These are phyloP conservation scores for Hypsibius dujardini DNA, from an alignment of 1,140 invertebrate species.

Conservation along the genomic window DNA sequence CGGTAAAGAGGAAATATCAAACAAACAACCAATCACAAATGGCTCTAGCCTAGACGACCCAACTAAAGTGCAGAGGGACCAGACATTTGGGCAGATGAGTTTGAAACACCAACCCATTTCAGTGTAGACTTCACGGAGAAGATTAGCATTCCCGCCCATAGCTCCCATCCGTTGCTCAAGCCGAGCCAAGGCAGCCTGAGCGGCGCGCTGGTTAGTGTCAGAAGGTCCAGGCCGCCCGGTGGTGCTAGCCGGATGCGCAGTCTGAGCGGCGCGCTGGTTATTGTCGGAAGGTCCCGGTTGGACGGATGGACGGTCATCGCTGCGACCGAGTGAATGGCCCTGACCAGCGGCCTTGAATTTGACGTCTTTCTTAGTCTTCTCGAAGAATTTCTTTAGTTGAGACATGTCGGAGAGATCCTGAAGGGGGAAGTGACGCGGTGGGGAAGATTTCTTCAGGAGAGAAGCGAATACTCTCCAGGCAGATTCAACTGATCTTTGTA, in stretches of 20 bases:
- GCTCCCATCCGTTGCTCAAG: slow-evolving; percentile 34
- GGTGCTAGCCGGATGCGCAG: slow-evolving; percentile 9
- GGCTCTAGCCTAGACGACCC: no score
- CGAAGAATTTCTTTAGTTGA: slow-evolving; percentile 71
- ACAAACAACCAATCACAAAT: no score
- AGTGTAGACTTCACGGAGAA: slow-evolving; percentile 20
- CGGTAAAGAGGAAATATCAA: no score
- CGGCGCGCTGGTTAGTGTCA: slow-evolving; percentile 53
- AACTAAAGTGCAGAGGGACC: no score
- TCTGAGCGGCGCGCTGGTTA: no score
- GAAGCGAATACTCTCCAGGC: slow-evolving; percentile 19
- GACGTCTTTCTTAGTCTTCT: slow-evolving; percentile 62
- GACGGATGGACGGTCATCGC: not conserved
- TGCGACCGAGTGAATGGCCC: slow-evolving; percentile 48
- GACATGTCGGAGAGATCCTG: slow-evolving; percentile 42
- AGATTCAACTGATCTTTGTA: slow-evolving; percentile 19
- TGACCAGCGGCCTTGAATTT: slow-evolving; percentile 74
- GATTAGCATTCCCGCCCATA: not conserved
- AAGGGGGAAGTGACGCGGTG: not conserved
- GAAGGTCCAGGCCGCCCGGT: slow-evolving; percentile 30
- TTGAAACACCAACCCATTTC: slow-evolving; percentile 19
- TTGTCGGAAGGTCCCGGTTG: slow-evolving; percentile 17
- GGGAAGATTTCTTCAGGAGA: slow-evolving; percentile 9
- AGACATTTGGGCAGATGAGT: no score
- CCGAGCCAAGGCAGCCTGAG: slow-evolving; percentile 59